Evolutionary conservation across 2,888 invertebrate species (phyloP).

Genomic region (Volucella inflata): DNA sequence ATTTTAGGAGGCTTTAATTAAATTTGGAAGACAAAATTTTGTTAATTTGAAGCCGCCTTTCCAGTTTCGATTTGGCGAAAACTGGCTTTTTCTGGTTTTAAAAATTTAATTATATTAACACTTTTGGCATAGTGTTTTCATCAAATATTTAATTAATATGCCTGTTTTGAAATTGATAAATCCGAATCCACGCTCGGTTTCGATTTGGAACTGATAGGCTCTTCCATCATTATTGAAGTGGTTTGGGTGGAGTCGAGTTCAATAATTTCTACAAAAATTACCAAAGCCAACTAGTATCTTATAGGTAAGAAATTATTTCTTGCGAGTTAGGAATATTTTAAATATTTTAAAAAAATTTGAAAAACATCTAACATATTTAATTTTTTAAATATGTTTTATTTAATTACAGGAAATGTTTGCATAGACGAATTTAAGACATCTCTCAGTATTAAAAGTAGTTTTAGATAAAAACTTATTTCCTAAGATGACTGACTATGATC

Average conservation of each 20-base stretch:
- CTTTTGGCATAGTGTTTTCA: neutral
- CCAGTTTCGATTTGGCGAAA: neutral
- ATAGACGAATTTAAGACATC: neutral
- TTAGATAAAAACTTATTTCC: neutral
- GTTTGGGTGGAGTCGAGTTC: constrained; percentile 10
- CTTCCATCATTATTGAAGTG: neutral
- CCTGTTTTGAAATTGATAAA: neutral
- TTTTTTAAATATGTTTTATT: constrained; percentile 9
- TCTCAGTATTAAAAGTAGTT: constrained; percentile 2
- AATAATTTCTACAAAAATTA: neutral
- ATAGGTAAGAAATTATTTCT: neutral
- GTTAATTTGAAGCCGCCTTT: neutral
- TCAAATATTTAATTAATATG: constrained; percentile 16
- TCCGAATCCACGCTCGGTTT: neutral
- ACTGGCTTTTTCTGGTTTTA: constrained; percentile 11
- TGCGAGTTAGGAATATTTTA: neutral
- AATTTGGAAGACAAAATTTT: no score
- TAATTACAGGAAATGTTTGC: constrained; percentile 53
- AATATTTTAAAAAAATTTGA: neutral
- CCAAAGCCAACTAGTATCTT: neutral
- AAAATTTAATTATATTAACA: constrained; percentile 10
- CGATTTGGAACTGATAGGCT: neutral
- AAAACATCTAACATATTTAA: neutral
- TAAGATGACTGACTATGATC: constrained; percentile 64
- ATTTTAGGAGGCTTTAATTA: no score